phyloP scores from a whole-genome alignment of 2,888 invertebrate genomes.

The Sminthurinus aureus region DNA sequence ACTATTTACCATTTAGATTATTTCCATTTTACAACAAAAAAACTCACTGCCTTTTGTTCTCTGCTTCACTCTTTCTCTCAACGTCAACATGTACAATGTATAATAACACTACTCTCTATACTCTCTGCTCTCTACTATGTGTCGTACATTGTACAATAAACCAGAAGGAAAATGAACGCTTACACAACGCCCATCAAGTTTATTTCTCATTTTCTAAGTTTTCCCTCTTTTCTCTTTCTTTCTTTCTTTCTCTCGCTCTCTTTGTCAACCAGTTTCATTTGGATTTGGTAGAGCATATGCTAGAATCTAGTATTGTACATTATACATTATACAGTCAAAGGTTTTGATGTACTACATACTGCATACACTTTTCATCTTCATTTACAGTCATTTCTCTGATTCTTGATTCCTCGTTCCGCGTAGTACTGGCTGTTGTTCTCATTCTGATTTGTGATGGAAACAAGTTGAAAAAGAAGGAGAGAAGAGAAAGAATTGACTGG shows the following conservation, averaged over 20 bases:
- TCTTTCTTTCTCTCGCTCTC: neutral
- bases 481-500: neutral
- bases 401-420: neutral
- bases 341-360: too few species aligned
- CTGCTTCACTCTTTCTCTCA: neutral
- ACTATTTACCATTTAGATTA: conserved; percentile 39
- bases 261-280: conserved; percentile 16
- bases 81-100: neutral
- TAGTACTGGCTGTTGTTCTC: neutral
- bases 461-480: neutral
- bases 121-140: neutral
- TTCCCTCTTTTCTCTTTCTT: too few species aligned
- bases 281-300: neutral
- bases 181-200: conserved; percentile 12
- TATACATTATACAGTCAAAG: too few species aligned
- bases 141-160: neutral
- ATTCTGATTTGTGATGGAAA: neutral
- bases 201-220: conserved; percentile 19
- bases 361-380: neutral
- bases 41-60: conserved; percentile 10
- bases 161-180: conserved; percentile 1
- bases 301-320: neutral
- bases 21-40: conserved; percentile 20
- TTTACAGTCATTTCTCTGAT: neutral
- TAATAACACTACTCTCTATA: conserved; percentile 6